A percentile compares a stretch with the other conserved stretches of the same genome.
These are phyloP conservation scores for Drosophila setosimentum DNA, from an alignment of 2,888 invertebrate species.

Conservation along the genomic window DNA sequence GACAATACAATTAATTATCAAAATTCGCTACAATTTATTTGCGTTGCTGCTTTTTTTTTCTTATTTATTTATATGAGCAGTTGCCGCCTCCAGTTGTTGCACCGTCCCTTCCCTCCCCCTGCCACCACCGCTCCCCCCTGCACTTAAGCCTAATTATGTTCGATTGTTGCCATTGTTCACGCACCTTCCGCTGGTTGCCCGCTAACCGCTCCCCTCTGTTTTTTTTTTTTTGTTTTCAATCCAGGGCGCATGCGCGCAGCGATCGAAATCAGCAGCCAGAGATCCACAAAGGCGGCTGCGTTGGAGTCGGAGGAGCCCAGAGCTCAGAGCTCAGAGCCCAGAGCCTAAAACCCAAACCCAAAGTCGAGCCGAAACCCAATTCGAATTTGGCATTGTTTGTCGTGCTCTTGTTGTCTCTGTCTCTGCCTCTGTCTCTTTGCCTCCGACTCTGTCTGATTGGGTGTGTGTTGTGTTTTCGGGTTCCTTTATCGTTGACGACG, in stretches of 20 bases:
- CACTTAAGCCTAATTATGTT: slow-evolving; percentile 81
- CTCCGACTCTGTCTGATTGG: slow-evolving; percentile 34
- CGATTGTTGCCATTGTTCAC: slow-evolving; percentile 80
- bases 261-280: slow-evolving; percentile 69
- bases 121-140: slow-evolving; percentile 18
- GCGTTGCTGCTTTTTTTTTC: slow-evolving; percentile 62
- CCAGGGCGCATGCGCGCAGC: slow-evolving; percentile 19
- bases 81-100: slow-evolving; percentile 43
- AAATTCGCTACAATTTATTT: slow-evolving; percentile 80
- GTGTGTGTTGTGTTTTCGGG: slow-evolving; percentile 63
- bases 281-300: slow-evolving; percentile 45
- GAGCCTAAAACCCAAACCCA: slow-evolving; percentile 7
- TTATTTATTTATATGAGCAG: slow-evolving; percentile 63
- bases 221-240: neutral
- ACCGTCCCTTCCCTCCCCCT: neutral
- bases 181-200: slow-evolving; percentile 63
- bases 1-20: slow-evolving; percentile 82
- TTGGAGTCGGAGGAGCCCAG: slow-evolving; percentile 39
- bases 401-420: slow-evolving; percentile 31
- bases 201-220: neutral
- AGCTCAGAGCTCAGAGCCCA: neutral
- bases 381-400: slow-evolving; percentile 77
- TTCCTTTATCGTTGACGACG: slow-evolving; percentile 59
- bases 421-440: slow-evolving; percentile 11
- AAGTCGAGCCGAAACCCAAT: slow-evolving; percentile 19